Evolutionary conservation across 1,140 invertebrate genomes (phyloP), one percentile per base, ranked within the genome.

Genomic region (Dufourea novaeangliae): DNA sequence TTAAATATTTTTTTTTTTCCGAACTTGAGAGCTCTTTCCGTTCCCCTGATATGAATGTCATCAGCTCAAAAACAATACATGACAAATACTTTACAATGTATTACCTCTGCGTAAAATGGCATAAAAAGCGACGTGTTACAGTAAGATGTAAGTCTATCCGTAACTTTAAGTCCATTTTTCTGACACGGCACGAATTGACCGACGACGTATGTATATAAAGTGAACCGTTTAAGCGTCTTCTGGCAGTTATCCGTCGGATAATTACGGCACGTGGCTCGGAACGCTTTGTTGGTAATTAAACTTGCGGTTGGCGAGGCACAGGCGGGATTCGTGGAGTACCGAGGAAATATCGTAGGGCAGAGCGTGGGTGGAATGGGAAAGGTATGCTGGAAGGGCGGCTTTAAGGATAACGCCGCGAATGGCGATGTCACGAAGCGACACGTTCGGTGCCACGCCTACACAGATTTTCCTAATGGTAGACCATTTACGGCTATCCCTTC

Each of bases 341-440:
- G 44, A 39, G 46, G 72, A 62, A 75, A 73, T 63, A 64, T 64
- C 70, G 61, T 64, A 32, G 57, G n/a, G 22, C 41, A 22, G n/a
- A 59, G 14, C 39, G 46, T 7, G 34, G 20, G 5, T 56, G 22
- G 44, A 74, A 76, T 61, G 69, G 52, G 22, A 1, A 25, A 14
- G 34, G 12, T 27, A 41, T 2, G 29, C 29, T 41, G 56, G 27
- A 46, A 41, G 63, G 52, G n/a, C 20, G 72, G 72, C 11, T 75
- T 67, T 75, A 66, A 74, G 72, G 62, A 74, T 66, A 56, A 66
- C 34, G 69, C 50, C 64, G 75, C 69, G 80, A 87, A 85, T 79
- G 80, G 85, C 83, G 84, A 88, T 85, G 88, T 89, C 88, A 87
- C 86, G 84, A 83, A 89, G 50, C 62, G 80, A 85, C 83, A 80